Base-by-base conservation (phyloP, 1,140 invertebrate genomes). In the Brachionus manjavacas region DNA sequence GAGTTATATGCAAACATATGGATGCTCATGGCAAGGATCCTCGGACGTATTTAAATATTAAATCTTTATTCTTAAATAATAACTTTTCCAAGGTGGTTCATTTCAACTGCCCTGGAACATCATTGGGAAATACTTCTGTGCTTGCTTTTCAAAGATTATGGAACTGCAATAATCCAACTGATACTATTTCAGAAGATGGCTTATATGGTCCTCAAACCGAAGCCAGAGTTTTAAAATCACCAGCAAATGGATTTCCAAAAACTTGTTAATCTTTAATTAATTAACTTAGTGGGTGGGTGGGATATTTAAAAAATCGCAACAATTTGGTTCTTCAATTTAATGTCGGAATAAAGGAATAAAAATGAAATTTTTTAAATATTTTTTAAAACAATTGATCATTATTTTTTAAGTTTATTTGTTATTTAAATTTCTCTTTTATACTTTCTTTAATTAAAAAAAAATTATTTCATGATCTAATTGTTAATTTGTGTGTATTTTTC, bases 121-220 rank as follows among this genome's bases (percentile, higher is more conserved):
- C 76, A 35, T 35, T 52, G n/a, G 46, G 46, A 14, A 60, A 31
- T 60, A 60, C 46, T 28, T 79, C 76, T n/a, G 43, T 79, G 2
- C 43, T 79, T 25, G 76, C 76, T 79, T 79, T 79, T 52, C 76
- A 79, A 79, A 79, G 31, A 60, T 35, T 79, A 25, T 79, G 76
- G 76, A 79, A 79, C 20, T 79, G 76, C 35, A 79, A 79, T 35
- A 79, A 79, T 23, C 76, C 76, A 60, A 52, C 20, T 79, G 76
- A 79, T 79, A 20, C 14, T 4, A 46, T 79, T 35, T 12, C 20
- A 28, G 76, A 23, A 79, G 76, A 79, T 60, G 52, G 76, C 49
- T 9, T 79, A n/a, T 79, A 79, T 60, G 76, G 76, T 31, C 20
- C 46, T 16, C 46, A 79, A 79, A 79, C 76, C 2, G 76, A 79